These are phyloP conservation scores for Hyposoter didymator DNA, from an alignment of 2,888 invertebrate species.

Conservation along the genomic window DNA sequence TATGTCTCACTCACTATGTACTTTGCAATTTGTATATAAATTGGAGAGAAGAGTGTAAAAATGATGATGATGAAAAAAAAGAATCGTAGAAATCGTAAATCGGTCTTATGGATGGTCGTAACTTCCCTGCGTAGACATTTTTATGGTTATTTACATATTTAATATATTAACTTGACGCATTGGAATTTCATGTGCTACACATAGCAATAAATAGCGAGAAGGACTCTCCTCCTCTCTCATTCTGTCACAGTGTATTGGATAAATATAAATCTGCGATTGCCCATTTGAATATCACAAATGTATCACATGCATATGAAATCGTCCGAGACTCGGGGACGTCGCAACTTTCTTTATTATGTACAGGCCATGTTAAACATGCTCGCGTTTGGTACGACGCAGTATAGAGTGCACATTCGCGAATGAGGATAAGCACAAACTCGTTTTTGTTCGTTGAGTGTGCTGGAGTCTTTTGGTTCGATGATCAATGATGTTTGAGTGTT, in stretches of 20 bases:
- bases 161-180: slow-evolving; percentile 17
- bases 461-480: not conserved
- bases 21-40: slow-evolving; percentile 51
- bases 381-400: not conserved
- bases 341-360: slow-evolving; percentile 44
- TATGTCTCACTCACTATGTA: not conserved
- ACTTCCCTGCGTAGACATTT: slow-evolving; percentile 35
- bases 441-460: not conserved
- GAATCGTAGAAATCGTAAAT: slow-evolving; percentile 42
- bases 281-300: slow-evolving; percentile 49
- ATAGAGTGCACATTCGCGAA: slow-evolving; percentile 8
- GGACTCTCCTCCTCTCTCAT: slow-evolving; percentile 4
- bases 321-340: slow-evolving; percentile 32
- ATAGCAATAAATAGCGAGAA: not conserved
- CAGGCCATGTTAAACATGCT: slow-evolving; percentile 38
- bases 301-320: slow-evolving; percentile 10
- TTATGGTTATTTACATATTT: slow-evolving; percentile 40
- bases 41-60: slow-evolving; percentile 27
- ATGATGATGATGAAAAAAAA: not conserved
- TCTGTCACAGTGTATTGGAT: not conserved
- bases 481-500: not conserved
- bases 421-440: slow-evolving; percentile 10
- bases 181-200: not conserved
- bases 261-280: slow-evolving; percentile 47
- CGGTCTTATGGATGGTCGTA: slow-evolving; percentile 38